Evolutionary conservation across 2,888 invertebrate genomes (phyloP).

Genomic region (Tortricodes alternella): DNA sequence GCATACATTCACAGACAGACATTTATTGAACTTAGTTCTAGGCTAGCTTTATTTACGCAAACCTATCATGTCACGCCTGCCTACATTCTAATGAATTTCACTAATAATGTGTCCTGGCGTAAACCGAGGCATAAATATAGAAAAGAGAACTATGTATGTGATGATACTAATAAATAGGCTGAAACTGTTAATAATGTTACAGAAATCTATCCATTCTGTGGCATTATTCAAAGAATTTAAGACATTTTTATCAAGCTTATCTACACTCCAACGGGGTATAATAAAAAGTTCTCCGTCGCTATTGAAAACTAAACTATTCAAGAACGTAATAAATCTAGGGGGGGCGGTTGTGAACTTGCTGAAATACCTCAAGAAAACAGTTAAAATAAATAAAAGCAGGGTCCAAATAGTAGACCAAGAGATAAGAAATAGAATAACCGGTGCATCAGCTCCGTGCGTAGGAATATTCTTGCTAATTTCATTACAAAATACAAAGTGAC

Average conservation of each 20-base stretch:
- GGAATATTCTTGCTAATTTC: slow-evolving; percentile 33
- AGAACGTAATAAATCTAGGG: slow-evolving; percentile 37
- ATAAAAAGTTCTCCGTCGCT: slow-evolving; percentile 38
- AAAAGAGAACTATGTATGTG: slow-evolving; percentile 43
- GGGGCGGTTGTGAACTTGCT: slow-evolving; percentile 34
- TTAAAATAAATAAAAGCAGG: slow-evolving; percentile 37
- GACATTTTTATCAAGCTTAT: slow-evolving; percentile 20
- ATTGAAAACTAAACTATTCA: slow-evolving; percentile 42
- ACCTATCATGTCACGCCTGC: not conserved
- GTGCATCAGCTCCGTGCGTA: slow-evolving; percentile 32
- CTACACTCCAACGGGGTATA: slow-evolving; percentile 41
- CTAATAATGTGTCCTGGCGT: not conserved
- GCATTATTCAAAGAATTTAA: slow-evolving; percentile 27
- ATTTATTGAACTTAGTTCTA: too few species aligned
- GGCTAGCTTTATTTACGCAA: too few species aligned
- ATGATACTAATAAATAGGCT: slow-evolving; percentile 32
- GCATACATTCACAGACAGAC: too few species aligned
- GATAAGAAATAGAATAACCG: slow-evolving; percentile 35
- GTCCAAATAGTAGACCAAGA: slow-evolving; percentile 36
- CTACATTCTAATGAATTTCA: not conserved
- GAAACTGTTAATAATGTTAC: slow-evolving; percentile 43
- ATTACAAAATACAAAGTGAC: slow-evolving; percentile 37
- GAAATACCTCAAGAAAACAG: slow-evolving; percentile 41
- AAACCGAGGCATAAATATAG: slow-evolving; percentile 40
- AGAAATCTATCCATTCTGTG: slow-evolving; percentile 46